These are phyloP conservation scores for Pachliopta kotzebuea DNA, from an alignment of 2,888 invertebrate species.

Conservation along the genomic window DNA sequence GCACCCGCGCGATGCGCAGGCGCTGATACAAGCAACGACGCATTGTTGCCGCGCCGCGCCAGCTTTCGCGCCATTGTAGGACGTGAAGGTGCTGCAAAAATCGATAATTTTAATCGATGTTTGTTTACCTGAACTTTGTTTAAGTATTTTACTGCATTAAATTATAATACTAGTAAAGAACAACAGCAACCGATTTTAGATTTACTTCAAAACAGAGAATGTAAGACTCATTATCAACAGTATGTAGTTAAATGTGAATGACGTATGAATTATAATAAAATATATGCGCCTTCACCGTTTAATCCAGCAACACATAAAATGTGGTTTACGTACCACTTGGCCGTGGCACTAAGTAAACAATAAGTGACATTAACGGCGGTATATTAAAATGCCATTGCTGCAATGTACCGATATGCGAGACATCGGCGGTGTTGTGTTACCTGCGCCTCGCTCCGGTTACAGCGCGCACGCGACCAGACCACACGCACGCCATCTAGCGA, in stretches of 20 bases:
- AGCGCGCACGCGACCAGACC: slow-evolving; percentile 77
- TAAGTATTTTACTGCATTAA: slow-evolving; percentile 24
- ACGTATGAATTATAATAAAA: neutral
- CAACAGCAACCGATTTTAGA: too few species aligned
- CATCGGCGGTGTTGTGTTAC: slow-evolving; percentile 77
- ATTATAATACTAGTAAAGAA: neutral
- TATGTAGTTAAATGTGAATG: too few species aligned
- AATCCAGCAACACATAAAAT: slow-evolving; percentile 32
- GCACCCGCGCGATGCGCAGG: slow-evolving; percentile 73
- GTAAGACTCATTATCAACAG: too few species aligned
- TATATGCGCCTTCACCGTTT: slow-evolving; percentile 6
- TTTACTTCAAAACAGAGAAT: too few species aligned
- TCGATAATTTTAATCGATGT: slow-evolving; percentile 68
- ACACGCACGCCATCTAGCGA: slow-evolving; percentile 76
- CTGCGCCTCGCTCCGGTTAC: slow-evolving; percentile 76
- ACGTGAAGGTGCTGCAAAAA: slow-evolving; percentile 61
- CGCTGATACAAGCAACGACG: slow-evolving; percentile 68
- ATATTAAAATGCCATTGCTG: slow-evolving; percentile 78
- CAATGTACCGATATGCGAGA: slow-evolving; percentile 69
- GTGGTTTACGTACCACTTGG: slow-evolving; percentile 55
- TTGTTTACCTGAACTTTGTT: slow-evolving; percentile 67
- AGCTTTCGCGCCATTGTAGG: slow-evolving; percentile 78
- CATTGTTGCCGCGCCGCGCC: slow-evolving; percentile 74
- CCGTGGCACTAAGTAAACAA: slow-evolving; percentile 71
- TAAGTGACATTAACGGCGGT: slow-evolving; percentile 70